Evolutionary conservation across 2,888 invertebrate species (phyloP).

Genomic region (Diarsia dahlii): DNA sequence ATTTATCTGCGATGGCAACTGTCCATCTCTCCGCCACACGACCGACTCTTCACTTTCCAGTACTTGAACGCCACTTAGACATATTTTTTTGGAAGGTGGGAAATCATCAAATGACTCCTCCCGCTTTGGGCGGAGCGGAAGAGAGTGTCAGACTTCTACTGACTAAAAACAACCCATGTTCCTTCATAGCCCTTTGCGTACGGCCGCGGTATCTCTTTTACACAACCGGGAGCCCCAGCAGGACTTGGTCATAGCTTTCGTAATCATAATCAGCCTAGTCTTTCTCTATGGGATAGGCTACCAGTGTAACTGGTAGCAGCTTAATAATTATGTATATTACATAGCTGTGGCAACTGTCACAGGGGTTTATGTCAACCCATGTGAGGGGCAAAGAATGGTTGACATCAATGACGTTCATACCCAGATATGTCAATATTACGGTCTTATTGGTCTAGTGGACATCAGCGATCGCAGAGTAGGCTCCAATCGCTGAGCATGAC

Average conservation of each 20-base stretch:
- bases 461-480: too few relatives aligned
- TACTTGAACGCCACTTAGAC: background rate
- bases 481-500: too few relatives aligned
- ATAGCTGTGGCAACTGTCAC: background rate
- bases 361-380: background rate
- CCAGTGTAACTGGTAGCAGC: background rate
- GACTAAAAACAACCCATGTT: too few relatives aligned
- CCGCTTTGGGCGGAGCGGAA: too few relatives aligned
- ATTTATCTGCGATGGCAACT: background rate
- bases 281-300: background rate
- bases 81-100: too few relatives aligned
- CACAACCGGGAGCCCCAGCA: too few relatives aligned
- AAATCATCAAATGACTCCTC: too few relatives aligned
- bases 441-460: background rate
- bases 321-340: background rate
- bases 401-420: background rate
- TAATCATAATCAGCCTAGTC: background rate
- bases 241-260: background rate
- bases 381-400: background rate
- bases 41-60: background rate
- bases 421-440: background rate
- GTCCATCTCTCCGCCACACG: background rate
- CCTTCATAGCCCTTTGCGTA: too few relatives aligned
- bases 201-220: too few relatives aligned
- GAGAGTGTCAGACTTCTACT: too few relatives aligned